Conservation (phyloP, 2,797 vertebrate genomes). For the Syndactyla subalaris region DNA sequence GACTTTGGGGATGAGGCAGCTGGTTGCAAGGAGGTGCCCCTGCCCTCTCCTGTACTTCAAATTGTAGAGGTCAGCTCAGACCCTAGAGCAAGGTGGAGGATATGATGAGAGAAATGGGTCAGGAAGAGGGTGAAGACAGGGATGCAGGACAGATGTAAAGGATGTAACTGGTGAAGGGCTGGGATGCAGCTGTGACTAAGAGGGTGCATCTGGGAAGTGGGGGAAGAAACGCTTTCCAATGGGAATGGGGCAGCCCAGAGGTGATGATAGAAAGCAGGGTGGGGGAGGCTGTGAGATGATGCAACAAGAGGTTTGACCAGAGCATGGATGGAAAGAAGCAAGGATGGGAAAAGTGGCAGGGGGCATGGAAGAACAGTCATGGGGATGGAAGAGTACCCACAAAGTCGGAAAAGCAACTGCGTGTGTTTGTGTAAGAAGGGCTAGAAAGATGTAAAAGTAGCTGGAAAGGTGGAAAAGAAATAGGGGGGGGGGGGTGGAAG, state of each 20-base stretch:
- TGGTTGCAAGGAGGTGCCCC: neutral
- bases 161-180: neutral
- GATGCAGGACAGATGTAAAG: neutral
- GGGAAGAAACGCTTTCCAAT: neutral
- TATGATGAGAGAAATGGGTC: neutral
- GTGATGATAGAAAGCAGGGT: neutral
- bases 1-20: neutral
- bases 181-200: neutral
- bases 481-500: neutral
- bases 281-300: conserved; percentile 8
- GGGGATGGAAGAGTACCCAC: neutral
- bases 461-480: neutral
- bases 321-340: neutral
- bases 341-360: neutral
- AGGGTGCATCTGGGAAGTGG: neutral
- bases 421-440: neutral
- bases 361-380: neutral
- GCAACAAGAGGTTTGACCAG: conserved; percentile 21
- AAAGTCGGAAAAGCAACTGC: neutral
- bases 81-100: neutral
- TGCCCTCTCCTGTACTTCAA: neutral
- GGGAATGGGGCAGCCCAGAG: neutral
- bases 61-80: neutral
- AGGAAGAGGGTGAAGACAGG: neutral
- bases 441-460: neutral